Percentiles rank a stretch among this genome's conserved stretches.
Conservation (phyloP, 1,140 invertebrate species). For the Dysdera silvatica region DNA sequence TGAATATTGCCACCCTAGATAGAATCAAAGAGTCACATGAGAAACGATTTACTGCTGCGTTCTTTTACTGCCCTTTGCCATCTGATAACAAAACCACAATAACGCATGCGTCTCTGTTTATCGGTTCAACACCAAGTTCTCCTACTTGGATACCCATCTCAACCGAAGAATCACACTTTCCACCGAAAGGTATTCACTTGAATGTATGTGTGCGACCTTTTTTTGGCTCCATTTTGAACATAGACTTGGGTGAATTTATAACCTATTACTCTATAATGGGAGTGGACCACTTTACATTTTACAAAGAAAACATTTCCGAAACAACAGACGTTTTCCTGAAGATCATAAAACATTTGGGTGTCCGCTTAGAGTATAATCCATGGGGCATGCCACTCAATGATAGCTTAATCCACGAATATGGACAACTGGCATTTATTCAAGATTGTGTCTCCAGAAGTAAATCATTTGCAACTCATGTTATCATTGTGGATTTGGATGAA, state of each 20-base stretch:
- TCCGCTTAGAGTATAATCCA: not conserved
- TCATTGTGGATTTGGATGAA: conserved; percentile 24
- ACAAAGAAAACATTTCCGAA: conserved; percentile 9
- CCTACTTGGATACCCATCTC: not conserved
- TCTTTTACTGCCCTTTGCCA: conserved; percentile 2
- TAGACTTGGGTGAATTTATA: conserved; percentile 9
- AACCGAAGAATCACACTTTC: not conserved
- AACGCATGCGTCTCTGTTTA: not conserved
- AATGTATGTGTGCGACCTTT: conserved; percentile 21
- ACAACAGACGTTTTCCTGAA: not conserved
- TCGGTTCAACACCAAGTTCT: not conserved
- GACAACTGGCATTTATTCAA: conserved; percentile 21
- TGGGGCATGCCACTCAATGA: conserved; percentile 14
- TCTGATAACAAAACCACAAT: not conserved
- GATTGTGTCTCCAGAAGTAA: conserved; percentile 15
- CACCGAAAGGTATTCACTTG: not conserved
- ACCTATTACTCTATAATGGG: conserved; percentile 14
- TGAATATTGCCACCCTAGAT: not conserved
- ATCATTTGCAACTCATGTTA: conserved; percentile 9
- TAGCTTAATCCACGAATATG: conserved; percentile 22
- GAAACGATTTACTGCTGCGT: conserved; percentile 6
- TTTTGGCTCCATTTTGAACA: not conserved
- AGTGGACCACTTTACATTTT: conserved; percentile 19
- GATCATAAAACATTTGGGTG: not conserved
- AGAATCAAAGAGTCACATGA: conserved; percentile 1